phyloP scores from a whole-genome alignment of 2,113 vertebrate genomes.

The Dicerorhinus sumatrensis region DNA sequence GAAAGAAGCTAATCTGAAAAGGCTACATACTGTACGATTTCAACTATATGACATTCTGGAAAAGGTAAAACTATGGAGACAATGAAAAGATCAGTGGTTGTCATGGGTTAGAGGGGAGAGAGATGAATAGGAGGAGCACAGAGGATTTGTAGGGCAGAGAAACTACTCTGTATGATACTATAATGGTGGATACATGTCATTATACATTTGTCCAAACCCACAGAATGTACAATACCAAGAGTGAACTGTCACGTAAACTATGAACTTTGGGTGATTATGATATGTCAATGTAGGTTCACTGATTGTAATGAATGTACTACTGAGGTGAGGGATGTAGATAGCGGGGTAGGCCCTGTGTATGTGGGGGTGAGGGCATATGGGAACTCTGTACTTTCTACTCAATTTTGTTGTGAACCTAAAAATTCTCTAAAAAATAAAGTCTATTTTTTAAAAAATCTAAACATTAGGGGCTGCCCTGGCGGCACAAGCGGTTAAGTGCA shows the following conservation, averaged over 20 bases:
- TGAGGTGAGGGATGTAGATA: neutral
- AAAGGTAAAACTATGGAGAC: neutral
- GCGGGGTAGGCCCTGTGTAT: neutral
- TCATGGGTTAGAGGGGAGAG: neutral
- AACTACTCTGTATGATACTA: neutral
- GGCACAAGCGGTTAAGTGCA: no score
- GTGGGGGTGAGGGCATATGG: rapidly evolving
- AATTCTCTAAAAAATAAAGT: neutral
- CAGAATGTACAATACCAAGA: neutral
- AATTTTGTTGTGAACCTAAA: neutral
- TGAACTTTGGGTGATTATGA: neutral
- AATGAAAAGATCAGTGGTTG: neutral
- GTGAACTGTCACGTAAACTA: neutral
- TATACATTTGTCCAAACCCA: neutral
- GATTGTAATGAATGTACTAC: neutral
- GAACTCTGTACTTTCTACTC: neutral
- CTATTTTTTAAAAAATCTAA: neutral
- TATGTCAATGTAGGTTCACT: neutral
- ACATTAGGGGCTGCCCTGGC: no score
- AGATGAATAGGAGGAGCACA: neutral
- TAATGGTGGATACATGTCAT: neutral
- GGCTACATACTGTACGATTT: neutral
- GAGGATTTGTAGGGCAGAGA: neutral
- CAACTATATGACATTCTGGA: neutral
- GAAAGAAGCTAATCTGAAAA: slow-evolving; percentile 16